Base-by-base conservation (phyloP, 2,888 invertebrate species). In the Falcaria lacertinaria region DNA sequence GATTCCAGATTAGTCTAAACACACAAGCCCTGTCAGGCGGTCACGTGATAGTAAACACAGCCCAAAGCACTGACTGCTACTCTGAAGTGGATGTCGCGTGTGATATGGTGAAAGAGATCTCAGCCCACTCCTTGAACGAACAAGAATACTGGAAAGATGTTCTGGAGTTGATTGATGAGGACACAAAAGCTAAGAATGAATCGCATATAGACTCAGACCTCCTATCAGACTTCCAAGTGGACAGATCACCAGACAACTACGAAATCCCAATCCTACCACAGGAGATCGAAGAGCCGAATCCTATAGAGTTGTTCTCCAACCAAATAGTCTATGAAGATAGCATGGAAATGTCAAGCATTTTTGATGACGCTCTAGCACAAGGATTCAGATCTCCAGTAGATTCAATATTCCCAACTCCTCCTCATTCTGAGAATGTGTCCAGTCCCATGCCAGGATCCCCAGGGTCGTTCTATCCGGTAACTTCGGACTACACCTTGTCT, bases 21-120 rank as follows among this genome's bases (percentile, higher is more conserved):
- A 69, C 67, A 16, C 74, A 76, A 14, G 78, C 75, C 0, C 54
- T 86, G 4, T 74, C 82, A 0, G 86, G 86, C 0, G 86, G 86
- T 0, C 77, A 85, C 5, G 77, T 87, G 0, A 67, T 76, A 2
- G 77, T 83, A 0, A 81, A 80, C 51, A 54, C 63, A 0, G 51
- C 51, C 0, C 55, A 56, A 1, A 15, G 45, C 0, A 33, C 60
- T 2, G 71, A 68, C 45, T 69, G 70, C 36, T 53, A 59, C 19
- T 48, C 57, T 1, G 75, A 77, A 25, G 58, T 83, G 0, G 71
- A 74, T 34, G 50, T 63, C 1, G 84, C 80, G 0, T 43, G 81
- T 0, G 65, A 69, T 13, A 69, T 63, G 8, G 71, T 80, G 0
- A 62, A 74, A 6, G 62, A 71, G 5, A 66, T 73, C 15, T 63